A percentile compares a stretch with the other conserved stretches of the same genome.
Conservation (phyloP, 2,888 invertebrate species). For the Zonitis immaculata region DNA sequence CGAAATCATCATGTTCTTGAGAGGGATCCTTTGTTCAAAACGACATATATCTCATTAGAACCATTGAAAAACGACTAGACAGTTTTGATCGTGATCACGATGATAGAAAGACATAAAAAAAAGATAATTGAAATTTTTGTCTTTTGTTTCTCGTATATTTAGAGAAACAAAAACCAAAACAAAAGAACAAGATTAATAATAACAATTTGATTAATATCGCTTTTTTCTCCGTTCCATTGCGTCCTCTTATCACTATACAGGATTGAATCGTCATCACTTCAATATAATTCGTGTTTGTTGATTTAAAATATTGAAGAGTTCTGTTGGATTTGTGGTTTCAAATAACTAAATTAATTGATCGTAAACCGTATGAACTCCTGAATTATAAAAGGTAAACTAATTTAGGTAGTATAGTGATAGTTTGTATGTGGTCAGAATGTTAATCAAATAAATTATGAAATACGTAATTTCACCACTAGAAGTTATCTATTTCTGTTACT, state of each 20-base stretch:
- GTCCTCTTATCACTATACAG: too few species aligned
- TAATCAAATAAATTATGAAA: slow-evolving; percentile 23
- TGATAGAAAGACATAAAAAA: background rate
- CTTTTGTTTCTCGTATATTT: background rate
- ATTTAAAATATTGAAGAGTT: background rate
- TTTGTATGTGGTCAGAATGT: slow-evolving; percentile 17
- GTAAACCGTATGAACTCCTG: background rate
- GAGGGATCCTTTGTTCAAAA: background rate
- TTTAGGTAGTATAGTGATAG: slow-evolving; percentile 19
- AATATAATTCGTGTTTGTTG: background rate
- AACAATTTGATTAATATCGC: too few species aligned
- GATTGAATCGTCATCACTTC: too few species aligned
- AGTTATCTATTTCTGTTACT: slow-evolving; percentile 28
- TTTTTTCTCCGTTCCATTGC: too few species aligned
- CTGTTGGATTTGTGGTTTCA: background rate
- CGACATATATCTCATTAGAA: background rate
- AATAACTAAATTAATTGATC: background rate
- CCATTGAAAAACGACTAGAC: background rate
- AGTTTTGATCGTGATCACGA: background rate
- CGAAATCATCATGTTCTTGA: background rate
- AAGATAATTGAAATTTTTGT: background rate
- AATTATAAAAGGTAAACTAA: slow-evolving; percentile 17
- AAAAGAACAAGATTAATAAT: too few species aligned
- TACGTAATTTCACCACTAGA: slow-evolving; percentile 16
- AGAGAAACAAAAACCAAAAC: too few species aligned